These are phyloP conservation scores for Nasonovia ribisnigri DNA, from an alignment of 2,888 invertebrate species.

Conservation along the genomic window DNA sequence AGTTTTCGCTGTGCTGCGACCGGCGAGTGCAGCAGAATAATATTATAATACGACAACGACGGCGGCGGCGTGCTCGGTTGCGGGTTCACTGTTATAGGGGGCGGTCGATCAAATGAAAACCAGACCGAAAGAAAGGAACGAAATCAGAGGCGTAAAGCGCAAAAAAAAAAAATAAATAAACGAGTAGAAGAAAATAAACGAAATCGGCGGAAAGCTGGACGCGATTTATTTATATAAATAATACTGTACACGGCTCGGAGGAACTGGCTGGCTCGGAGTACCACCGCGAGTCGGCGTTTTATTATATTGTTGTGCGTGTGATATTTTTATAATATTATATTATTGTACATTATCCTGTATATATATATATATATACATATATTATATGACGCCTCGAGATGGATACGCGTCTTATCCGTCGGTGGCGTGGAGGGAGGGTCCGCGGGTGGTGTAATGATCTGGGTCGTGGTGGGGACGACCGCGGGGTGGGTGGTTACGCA, in stretches of 20 bases:
- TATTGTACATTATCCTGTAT: background rate
- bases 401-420: background rate
- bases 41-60: background rate
- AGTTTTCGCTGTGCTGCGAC: background rate
- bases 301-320: constrained; percentile 7
- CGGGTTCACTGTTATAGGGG: background rate
- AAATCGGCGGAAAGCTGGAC: background rate
- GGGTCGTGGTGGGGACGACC: background rate
- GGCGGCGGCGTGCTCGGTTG: background rate
- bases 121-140: background rate
- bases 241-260: background rate
- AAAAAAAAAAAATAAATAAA: too few relatives aligned
- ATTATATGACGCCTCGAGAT: background rate
- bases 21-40: background rate
- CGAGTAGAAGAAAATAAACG: background rate
- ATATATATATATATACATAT: background rate
- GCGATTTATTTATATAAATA: constrained; percentile 14
- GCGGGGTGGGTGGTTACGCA: background rate
- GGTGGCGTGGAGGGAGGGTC: background rate
- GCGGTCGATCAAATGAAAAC: background rate
- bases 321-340: constrained; percentile 12
- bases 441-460: background rate
- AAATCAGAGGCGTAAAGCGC: background rate
- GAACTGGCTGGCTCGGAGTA: background rate
- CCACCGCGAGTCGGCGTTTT: background rate